Base-by-base conservation (phyloP, 2,888 invertebrate genomes). In the Stomorhina lunata region DNA sequence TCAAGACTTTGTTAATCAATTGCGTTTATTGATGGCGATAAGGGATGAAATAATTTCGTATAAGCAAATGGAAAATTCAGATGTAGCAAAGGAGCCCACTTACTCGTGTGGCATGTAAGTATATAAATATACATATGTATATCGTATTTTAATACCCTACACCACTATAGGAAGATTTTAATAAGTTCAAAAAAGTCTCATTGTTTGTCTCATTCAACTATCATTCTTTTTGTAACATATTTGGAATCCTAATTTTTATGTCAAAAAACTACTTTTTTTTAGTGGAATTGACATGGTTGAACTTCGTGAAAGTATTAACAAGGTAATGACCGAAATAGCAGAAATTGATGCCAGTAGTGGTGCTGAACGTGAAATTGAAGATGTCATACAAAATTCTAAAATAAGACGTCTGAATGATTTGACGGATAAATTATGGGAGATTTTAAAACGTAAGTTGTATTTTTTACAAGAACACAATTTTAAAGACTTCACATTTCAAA, bases 351-450 rank as follows among this genome's bases (percentile, higher is more conserved):
- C 65, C 6, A 84, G 83, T 3, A 85, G 84, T 1, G 86, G 84
- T 1, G 84, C 84, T 2, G 87, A 87, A 15, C 86, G 81, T 15
- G 90, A 90, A 59, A 88, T 91, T 27, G 90, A 91, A 86, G 87
- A 88, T 17, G 89, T 90, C 12, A 85, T 91, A 15, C 86, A 89
- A 43, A 86, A 86, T 53, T 88, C 88, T 6, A 88, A 88, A 57
- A 71, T 85, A 1, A 86, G 90, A 4, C 83, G 79, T 1, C 84
- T 88, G 3, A 85, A 86, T 0, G 91, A 91, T 80, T 77, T 91
- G 3, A 91, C 91, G 0, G 91, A 91, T 80, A 90, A 90, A 68
- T 84, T 91, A 7, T 91, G 91, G 91, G 88, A 90, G 17, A 84
- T 90, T 22, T 85, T 91, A 1, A 91, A 89, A 85, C 86, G 91